Base-by-base conservation (phyloP, 37 sponge, comb jelly and placozoan genomes). In the Axinella damicornis region DNA sequence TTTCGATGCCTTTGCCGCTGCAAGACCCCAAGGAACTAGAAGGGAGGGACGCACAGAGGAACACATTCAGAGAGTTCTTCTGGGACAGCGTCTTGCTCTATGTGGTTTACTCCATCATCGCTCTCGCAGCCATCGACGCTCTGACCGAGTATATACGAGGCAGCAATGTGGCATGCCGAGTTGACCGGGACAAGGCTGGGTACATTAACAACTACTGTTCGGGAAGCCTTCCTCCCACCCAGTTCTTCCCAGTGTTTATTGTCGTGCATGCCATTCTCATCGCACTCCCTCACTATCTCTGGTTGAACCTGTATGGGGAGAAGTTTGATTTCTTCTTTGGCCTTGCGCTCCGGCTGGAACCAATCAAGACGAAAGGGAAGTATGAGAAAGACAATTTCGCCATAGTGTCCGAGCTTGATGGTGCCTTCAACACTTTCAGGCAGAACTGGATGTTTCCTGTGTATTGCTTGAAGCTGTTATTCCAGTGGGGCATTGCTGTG, bases 11-110 rank as follows among this genome's bases (percentile, higher is more conserved):
- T n/a, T n/a, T n/a, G n/a, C n/a, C n/a, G n/a, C n/a, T n/a, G n/a
- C n/a, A n/a, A n/a, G n/a, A n/a, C n/a, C n/a, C n/a, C n/a, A n/a
- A n/a, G n/a, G n/a, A n/a, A n/a, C n/a, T n/a, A n/a, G n/a, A n/a
- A n/a, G n/a, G n/a, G n/a, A n/a, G n/a, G n/a, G n/a, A n/a, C n/a
- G n/a, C n/a, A n/a, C n/a, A n/a, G n/a, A n/a, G n/a, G n/a, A n/a
- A n/a, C n/a, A n/a, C n/a, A n/a, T n/a, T n/a, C n/a, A n/a, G 76
- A 41, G 76, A 74, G 21, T 84, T 84, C 76, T 84, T 84, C 35
- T 84, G 85, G 85, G 85, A 84, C 67, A 53, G 67, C 17, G 56
- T 75, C 69, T 27, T 76, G 13, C 67, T 84, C 55, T 84, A 76
- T 68, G 54, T 84, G 37, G 85, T 84, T 22, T 75, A 68, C 6